Conservation (phyloP, 2,888 invertebrate species). For the Sesia bembeciformis region DNA sequence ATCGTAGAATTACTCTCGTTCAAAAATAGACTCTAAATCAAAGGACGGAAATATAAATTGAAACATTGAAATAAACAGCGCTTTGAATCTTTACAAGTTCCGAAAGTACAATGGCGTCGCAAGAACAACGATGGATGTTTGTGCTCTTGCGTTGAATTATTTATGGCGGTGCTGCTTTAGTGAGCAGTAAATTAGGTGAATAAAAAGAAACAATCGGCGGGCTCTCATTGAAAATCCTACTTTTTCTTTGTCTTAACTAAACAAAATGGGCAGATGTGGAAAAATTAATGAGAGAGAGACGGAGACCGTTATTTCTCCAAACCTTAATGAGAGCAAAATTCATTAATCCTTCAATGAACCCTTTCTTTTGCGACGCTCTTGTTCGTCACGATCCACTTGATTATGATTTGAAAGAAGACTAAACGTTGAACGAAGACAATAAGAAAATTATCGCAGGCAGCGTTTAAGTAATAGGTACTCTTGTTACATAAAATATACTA, state of each 20-base stretch:
- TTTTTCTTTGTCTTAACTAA: slow-evolving; percentile 36
- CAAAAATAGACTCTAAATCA: too few species aligned
- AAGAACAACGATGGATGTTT: slow-evolving; percentile 48
- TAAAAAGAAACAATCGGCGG: slow-evolving; percentile 38
- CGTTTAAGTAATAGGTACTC: too few species aligned
- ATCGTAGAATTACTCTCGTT: not conserved
- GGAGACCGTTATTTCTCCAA: slow-evolving; percentile 26
- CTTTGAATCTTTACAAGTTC: slow-evolving; percentile 2
- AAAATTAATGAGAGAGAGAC: slow-evolving; percentile 23
- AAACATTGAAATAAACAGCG: slow-evolving; percentile 6
- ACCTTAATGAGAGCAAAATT: slow-evolving; percentile 21
- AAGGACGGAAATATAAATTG: too few species aligned
- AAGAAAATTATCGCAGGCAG: too few species aligned
- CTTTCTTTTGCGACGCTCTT: slow-evolving; percentile 10
- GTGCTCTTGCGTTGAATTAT: slow-evolving; percentile 57
- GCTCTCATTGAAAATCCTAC: slow-evolving; percentile 37
- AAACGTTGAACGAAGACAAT: too few species aligned
- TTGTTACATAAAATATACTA: too few species aligned
- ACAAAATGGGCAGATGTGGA: slow-evolving; percentile 22
- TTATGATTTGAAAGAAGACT: too few species aligned
- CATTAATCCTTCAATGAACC: slow-evolving; percentile 16
- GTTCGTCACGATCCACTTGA: not conserved
- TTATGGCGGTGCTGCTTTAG: slow-evolving; percentile 54
- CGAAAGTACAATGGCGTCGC: slow-evolving; percentile 43
- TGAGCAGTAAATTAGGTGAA: slow-evolving; percentile 54